These are phyloP conservation scores for Leptinotarsa juncta DNA, from an alignment of 2,888 invertebrate species.

Conservation along the genomic window DNA sequence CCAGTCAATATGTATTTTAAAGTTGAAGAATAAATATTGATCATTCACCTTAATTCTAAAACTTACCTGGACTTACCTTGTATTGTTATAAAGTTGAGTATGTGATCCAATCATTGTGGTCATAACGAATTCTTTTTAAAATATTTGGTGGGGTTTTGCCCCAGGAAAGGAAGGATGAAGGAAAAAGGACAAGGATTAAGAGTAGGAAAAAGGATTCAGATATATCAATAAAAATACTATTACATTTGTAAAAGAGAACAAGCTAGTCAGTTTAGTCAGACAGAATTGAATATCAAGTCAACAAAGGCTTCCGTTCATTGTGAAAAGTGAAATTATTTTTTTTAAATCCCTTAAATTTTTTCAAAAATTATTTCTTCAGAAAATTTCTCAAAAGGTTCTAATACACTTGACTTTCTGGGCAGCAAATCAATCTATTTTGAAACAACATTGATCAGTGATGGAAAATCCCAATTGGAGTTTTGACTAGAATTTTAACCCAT, in stretches of 20 bases:
- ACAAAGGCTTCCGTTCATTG: too few species aligned
- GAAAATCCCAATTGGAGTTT: too few species aligned
- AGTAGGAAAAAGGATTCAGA: slow-evolving; percentile 14
- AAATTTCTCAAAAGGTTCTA: not conserved
- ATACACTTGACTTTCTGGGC: not conserved
- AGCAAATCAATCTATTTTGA: not conserved
- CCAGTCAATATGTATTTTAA: too few species aligned
- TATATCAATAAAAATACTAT: slow-evolving; percentile 16
- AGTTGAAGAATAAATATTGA: too few species aligned
- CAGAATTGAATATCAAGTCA: not conserved
- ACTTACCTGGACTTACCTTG: slow-evolving; percentile 4
- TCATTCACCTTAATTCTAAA: not conserved
- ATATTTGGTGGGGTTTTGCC: slow-evolving; percentile 41
- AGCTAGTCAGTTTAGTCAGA: slow-evolving; percentile 13
- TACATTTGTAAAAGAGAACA: slow-evolving; percentile 18
- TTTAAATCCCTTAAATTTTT: not conserved
- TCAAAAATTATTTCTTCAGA: not conserved
- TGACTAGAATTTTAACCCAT: too few species aligned
- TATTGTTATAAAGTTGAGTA: not conserved
- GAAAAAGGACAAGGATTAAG: slow-evolving; percentile 16
- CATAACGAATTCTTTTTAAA: slow-evolving; percentile 35
- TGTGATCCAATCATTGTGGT: slow-evolving; percentile 8
- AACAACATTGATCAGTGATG: too few species aligned
- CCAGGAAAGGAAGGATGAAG: slow-evolving; percentile 33
- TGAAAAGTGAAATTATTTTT: too few species aligned